Evolutionary conservation across 2,888 invertebrate genomes (phyloP), one percentile per base, ranked within the genome.

Genomic region (Pandemis heparana): DNA sequence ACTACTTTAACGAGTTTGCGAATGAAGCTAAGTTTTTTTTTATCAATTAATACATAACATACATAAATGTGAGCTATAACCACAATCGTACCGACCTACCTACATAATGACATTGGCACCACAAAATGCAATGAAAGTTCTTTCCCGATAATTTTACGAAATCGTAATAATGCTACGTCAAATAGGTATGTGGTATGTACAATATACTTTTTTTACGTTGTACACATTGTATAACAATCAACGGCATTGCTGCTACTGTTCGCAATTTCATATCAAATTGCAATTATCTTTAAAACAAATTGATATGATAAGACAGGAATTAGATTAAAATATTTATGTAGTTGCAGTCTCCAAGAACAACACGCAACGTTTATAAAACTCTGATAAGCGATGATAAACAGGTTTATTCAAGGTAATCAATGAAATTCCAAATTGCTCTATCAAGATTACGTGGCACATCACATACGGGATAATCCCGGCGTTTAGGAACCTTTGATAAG

Each of bases 401-500:
- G 51, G 32, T 12, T 70, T 60, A 60, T 63, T 64, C 70, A 64
- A 70, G 64, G 64, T 56, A 46, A 64, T 70, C 59, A 46, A 59
- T 67, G 23, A 59, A 68, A 68, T 59, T 23, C 23, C 56, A 32
- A 68, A 59, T 66, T 68, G 56, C 43, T 16, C 41, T 56, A 59
- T 59, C 59, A 60, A 60, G 38, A n/a, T 23, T 23, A 56, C 23
- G 18, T 53, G 56, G 41, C 8, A 53, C 53, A 56, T 16, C 59
- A 53, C 41, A 7, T 18, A n/a, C 10, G 39, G 69, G 69, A 69
- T 69, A 59, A 61, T 69, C 69, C 69, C 12, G 39, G 61, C 32
- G 61, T 60, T 48, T 64, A 56, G 43, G 63, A 32, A 9, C 16
- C 56, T 64, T 70, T 64, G 70, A 70, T 70, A 70, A 70, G 18